Evolutionary conservation across 2,888 invertebrate genomes (phyloP).

Genomic region (Autographa gamma): DNA sequence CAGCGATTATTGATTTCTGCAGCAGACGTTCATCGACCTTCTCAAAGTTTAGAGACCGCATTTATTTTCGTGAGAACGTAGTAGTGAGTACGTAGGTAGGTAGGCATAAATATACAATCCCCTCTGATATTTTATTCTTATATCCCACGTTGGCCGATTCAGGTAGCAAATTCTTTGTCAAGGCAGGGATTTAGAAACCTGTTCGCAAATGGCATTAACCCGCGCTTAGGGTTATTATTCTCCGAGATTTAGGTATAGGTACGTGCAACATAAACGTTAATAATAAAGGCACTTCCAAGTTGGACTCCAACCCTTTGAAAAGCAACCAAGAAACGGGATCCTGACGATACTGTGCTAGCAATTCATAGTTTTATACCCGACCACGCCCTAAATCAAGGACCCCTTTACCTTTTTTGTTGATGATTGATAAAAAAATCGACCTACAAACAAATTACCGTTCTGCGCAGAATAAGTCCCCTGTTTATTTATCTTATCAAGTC

Average conservation of each 20-base stretch:
- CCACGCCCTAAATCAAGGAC: neutral
- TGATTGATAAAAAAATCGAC: neutral
- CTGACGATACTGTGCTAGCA: too few relatives aligned
- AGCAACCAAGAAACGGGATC: too few relatives aligned
- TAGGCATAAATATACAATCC: neutral
- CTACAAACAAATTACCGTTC: neutral
- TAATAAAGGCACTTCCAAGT: too few relatives aligned
- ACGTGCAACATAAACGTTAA: too few relatives aligned
- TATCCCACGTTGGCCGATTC: neutral
- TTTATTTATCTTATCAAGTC: conserved; percentile 1
- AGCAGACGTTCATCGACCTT: conserved; percentile 5
- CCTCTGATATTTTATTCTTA: neutral
- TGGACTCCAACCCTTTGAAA: too few relatives aligned
- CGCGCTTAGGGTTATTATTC: neutral
- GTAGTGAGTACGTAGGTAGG: neutral
- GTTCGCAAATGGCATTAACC: neutral
- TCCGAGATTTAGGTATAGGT: neutral
- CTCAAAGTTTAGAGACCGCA: conserved; percentile 4
- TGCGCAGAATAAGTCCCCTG: neutral
- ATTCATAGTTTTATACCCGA: neutral
- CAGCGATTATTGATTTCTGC: neutral
- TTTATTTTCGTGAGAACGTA: conserved; percentile 4
- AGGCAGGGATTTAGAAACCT: neutral
- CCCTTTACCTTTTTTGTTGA: neutral
- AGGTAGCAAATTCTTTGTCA: neutral